Evolutionary conservation across 2,888 invertebrate genomes (phyloP).

Genomic region (Oscheius myriophilus): DNA sequence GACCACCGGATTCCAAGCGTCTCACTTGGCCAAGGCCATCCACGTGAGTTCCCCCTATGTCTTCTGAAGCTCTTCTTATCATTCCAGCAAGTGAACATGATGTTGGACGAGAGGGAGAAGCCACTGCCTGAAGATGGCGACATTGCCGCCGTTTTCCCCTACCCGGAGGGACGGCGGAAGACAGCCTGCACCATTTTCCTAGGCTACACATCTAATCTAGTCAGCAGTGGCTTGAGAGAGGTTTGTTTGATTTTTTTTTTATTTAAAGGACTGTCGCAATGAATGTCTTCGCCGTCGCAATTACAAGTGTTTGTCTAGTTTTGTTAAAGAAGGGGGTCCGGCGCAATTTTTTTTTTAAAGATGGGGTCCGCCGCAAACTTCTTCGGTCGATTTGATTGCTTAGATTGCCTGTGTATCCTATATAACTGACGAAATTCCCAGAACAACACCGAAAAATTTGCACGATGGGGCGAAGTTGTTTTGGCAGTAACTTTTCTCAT

Average conservation of each 20-base stretch:
- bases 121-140: constrained; percentile 38
- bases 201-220: constrained; percentile 96
- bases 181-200: constrained; percentile 89
- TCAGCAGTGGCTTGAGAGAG: constrained; percentile 92
- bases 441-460: too few relatives aligned
- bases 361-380: too few relatives aligned
- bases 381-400: too few relatives aligned
- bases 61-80: neutral
- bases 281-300: too few relatives aligned
- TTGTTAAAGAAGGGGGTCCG: too few relatives aligned
- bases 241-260: constrained; percentile 35
- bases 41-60: constrained; percentile 78
- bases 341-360: too few relatives aligned
- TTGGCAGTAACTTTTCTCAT: too few relatives aligned
- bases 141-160: constrained; percentile 56
- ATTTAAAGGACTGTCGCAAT: neutral
- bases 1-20: constrained; percentile 94
- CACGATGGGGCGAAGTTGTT: too few relatives aligned
- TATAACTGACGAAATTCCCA: too few relatives aligned
- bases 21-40: constrained; percentile 89
- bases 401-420: too few relatives aligned
- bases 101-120: constrained; percentile 57
- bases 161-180: constrained; percentile 66
- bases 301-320: too few relatives aligned
- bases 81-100: constrained; percentile 60